Evolutionary conservation across 2,888 invertebrate species (phyloP).

Genomic region (Aphrophora alni): DNA sequence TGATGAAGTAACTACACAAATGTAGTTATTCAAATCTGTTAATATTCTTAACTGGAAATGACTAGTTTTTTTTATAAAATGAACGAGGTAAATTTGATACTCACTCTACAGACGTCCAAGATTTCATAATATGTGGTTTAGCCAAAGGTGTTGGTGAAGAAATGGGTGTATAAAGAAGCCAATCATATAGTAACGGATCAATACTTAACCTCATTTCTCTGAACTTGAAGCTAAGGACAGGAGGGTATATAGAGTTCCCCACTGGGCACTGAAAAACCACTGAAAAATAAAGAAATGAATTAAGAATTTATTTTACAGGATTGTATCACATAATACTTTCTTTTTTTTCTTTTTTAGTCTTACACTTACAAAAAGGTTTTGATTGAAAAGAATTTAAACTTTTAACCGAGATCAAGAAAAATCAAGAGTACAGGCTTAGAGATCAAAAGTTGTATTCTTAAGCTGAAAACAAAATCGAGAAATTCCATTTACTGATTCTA

Average conservation of each 20-base stretch:
- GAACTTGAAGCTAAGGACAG: constrained; percentile 45
- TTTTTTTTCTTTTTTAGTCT: neutral
- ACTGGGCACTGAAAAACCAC: constrained; percentile 40
- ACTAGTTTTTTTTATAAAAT: too few relatives aligned
- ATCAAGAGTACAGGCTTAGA: too few relatives aligned
- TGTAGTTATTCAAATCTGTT: too few relatives aligned
- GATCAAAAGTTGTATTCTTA: too few relatives aligned
- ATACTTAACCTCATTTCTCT: constrained; percentile 45
- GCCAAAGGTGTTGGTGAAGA: neutral
- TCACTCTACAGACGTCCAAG: constrained; percentile 31
- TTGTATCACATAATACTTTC: neutral
- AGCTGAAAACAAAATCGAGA: too few relatives aligned
- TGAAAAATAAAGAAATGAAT: constrained; percentile 7
- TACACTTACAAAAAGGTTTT: too few relatives aligned
- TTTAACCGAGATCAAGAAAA: too few relatives aligned
- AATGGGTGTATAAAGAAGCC: constrained; percentile 44
- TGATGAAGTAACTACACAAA: too few relatives aligned
- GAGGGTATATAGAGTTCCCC: constrained; percentile 39
- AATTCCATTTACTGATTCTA: too few relatives aligned
- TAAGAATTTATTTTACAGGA: neutral
- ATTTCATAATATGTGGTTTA: neutral
- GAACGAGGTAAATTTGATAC: neutral
- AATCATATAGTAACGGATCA: constrained; percentile 47
- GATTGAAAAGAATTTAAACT: too few relatives aligned
- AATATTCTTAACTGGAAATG: too few relatives aligned